Conservation (phyloP, 2,797 vertebrate species). For the Pipistrellus kuhlii region DNA sequence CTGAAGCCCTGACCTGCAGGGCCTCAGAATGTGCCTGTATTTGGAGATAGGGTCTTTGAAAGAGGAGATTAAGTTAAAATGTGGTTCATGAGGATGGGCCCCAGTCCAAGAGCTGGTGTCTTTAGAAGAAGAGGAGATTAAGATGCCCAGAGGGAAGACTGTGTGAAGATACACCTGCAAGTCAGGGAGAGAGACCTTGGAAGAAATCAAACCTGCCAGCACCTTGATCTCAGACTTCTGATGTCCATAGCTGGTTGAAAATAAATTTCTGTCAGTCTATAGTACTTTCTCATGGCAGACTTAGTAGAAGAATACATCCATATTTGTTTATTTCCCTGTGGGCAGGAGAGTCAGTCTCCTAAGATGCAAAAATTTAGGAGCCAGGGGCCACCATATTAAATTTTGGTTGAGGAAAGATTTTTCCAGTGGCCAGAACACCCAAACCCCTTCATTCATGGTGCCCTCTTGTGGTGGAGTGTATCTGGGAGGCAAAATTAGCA, state of each 20-base stretch:
- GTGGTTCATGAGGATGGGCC: background rate
- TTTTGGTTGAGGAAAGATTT: conserved; percentile 21
- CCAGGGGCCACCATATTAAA: background rate
- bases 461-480: background rate
- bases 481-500: background rate
- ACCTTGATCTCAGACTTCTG: background rate
- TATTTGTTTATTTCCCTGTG: background rate
- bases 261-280: background rate
- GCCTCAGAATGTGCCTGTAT: background rate
- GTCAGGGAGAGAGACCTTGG: background rate
- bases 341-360: background rate
- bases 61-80: background rate
- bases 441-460: background rate
- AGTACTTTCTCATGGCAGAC: background rate
- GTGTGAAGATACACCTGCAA: background rate
- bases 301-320: background rate
- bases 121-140: background rate
- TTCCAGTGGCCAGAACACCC: background rate
- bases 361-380: background rate
- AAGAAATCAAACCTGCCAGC: background rate
- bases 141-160: background rate
- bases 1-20: background rate
- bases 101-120: background rate
- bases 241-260: background rate
- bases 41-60: background rate